phyloP scores from a whole-genome alignment of 2,888 invertebrate species.

The Netelia virgata region DNA sequence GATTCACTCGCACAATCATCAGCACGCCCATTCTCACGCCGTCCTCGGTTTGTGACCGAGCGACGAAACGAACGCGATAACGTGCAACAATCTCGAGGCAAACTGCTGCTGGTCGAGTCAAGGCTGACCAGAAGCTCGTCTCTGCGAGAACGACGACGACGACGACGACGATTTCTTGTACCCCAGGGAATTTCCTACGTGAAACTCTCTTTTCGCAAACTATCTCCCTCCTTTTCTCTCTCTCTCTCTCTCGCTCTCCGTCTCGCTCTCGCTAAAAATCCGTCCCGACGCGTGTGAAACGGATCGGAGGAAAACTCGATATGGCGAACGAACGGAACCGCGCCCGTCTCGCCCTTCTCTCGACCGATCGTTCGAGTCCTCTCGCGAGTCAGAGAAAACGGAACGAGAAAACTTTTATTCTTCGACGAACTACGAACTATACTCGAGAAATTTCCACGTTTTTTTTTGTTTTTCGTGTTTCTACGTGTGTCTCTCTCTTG shows the following conservation, averaged over 20 bases:
- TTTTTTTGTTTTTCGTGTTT: conserved; percentile 4
- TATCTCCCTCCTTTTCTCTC: background rate
- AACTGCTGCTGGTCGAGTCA: conserved; percentile 70
- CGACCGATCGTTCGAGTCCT: background rate
- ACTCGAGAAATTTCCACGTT: background rate
- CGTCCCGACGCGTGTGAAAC: background rate
- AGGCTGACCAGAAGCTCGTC: conserved; percentile 66
- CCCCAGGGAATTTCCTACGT: conserved; percentile 39
- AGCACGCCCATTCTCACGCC: conserved; percentile 74
- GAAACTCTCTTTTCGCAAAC: conserved; percentile 7
- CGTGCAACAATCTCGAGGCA: conserved; percentile 41
- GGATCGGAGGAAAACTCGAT: background rate
- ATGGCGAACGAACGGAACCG: background rate
- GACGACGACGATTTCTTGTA: conserved; percentile 32
- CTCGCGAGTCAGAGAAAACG: conserved; percentile 1
- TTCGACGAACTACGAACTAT: background rate
- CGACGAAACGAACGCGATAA: conserved; percentile 33
- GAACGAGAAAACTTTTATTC: conserved; percentile 13
- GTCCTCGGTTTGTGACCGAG: conserved; percentile 79
- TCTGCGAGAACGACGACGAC: background rate
- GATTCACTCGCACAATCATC: conserved; percentile 74
- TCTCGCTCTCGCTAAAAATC: conserved; percentile 15
- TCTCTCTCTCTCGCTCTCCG: background rate
- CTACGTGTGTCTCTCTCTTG: background rate
- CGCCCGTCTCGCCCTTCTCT: background rate